Evolutionary conservation across 2,113 vertebrate species (phyloP).

Genomic region (Hemibagrus wyckioides): DNA sequence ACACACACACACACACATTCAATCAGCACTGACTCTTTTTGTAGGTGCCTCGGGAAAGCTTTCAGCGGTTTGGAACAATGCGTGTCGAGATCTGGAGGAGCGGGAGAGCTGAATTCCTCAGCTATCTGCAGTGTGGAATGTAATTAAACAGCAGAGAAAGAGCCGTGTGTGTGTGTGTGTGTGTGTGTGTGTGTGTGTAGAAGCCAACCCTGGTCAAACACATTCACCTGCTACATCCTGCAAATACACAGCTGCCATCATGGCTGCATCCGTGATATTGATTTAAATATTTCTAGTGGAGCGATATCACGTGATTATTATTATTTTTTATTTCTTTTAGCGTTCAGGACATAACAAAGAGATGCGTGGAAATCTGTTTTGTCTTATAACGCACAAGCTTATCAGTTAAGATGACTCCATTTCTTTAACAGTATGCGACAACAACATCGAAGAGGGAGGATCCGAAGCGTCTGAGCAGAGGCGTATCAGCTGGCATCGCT

Average conservation of each 20-base stretch:
- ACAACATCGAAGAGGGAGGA: background rate
- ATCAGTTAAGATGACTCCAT: constrained; percentile 4
- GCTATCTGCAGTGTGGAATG: constrained; percentile 74
- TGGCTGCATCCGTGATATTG: constrained; percentile 14
- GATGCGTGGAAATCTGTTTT: constrained; percentile 24
- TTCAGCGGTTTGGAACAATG: constrained; percentile 64
- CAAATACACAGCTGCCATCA: constrained; percentile 25
- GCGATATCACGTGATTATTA: background rate
- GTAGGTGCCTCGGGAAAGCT: constrained; percentile 51
- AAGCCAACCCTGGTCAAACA: constrained; percentile 32
- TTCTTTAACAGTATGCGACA: background rate
- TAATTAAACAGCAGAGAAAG: constrained; percentile 65
- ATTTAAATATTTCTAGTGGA: constrained; percentile 7
- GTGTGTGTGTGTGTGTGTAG: constrained; percentile 34
- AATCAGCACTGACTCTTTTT: constrained; percentile 15
- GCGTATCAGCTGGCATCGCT: background rate
- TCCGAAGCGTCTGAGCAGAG: constrained; percentile 8
- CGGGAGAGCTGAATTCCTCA: constrained; percentile 66
- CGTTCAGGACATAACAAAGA: constrained; percentile 7
- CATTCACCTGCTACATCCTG: constrained; percentile 51
- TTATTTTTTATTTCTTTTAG: constrained; percentile 3
- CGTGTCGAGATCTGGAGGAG: constrained; percentile 49
- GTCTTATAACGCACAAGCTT: constrained; percentile 19
- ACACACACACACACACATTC: background rate
- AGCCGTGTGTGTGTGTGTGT: constrained; percentile 43